Base-by-base conservation (phyloP, 2,888 invertebrate species). In the Panorpa germanica region DNA sequence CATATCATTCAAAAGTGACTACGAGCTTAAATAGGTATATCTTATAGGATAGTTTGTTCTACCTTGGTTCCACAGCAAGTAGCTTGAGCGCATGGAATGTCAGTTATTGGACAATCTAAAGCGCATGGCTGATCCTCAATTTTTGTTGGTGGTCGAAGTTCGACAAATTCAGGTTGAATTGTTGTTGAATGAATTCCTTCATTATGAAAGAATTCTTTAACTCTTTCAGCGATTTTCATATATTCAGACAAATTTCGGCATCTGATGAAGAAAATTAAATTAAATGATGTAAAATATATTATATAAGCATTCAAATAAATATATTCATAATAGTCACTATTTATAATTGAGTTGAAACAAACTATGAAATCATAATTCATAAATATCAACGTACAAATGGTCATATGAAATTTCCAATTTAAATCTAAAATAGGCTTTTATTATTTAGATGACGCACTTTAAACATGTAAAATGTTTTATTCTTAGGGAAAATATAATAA, bases 151-250 rank as follows among this genome's bases (percentile, higher is more conserved):
- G 61, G 49, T 25, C 68, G 71, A 44, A 81, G 65, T 50, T 93
- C 91, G 29, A 86, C 76, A 53, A 95, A 95, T 58, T 96, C 96
- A 0, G 95, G 95, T 50, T 96, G 95, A 49, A 96, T 95, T 17
- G 96, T 96, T 13, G 95, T 95, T 23, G 95, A 95, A 55, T 96
- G 96, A 42, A 96, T 95, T 28, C 95, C 95, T 54, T 93, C 91
- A 49, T 93, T 85, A 55, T 96, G 96, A 57, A 96, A 95, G 60
- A 95, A 86, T 49, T 86, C 82, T 53, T 95, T 96, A 6, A 95
- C 85, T 50, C 86, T 81, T 49, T 86, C 86, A 1, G 95, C 93
- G 39, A 96, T 83, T 49, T 82, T 80, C 88, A 95, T 93, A 52
- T 96, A 96, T 49, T 95, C 93, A 0, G 82, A 78, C 32, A 93